These are phyloP conservation scores for Zaprionus camerounensis DNA, from an alignment of 1,140 invertebrate genomes.

Conservation along the genomic window DNA sequence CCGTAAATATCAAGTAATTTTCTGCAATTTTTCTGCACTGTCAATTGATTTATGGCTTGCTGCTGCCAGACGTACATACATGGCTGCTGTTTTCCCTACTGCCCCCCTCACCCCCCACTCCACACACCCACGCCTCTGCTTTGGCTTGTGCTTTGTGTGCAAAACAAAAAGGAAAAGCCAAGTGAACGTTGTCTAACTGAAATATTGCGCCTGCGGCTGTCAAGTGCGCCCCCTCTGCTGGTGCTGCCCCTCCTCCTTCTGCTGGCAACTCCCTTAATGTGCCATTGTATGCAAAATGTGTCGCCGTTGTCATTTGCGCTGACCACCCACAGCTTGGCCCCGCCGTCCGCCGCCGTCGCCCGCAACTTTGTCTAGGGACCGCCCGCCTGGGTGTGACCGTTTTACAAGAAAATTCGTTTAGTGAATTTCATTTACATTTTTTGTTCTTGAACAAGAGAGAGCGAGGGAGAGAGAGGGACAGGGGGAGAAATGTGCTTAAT, in stretches of 20 bases:
- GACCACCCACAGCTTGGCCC: conserved; percentile 34
- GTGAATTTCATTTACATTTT: conserved; percentile 62
- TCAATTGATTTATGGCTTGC: conserved; percentile 78
- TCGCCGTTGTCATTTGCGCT: conserved; percentile 43
- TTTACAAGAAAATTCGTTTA: conserved; percentile 78
- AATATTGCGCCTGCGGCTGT: conserved; percentile 60
- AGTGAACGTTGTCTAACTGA: conserved; percentile 57
- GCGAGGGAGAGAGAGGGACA: not conserved
- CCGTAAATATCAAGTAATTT: conserved; percentile 81
- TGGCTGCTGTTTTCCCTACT: not conserved
- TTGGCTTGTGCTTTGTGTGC: conserved; percentile 57
- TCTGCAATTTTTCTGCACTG: conserved; percentile 78
- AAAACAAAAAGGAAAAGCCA: conserved; percentile 64
- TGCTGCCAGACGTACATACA: conserved; percentile 30
- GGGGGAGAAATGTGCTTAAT: conserved; percentile 17
- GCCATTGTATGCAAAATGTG: conserved; percentile 57
- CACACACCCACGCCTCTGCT: not conserved
- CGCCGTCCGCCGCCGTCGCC: not conserved
- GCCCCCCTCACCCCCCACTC: not conserved
- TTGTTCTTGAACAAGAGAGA: conserved; percentile 18
- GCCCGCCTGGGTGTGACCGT: conserved; percentile 53
- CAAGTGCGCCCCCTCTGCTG: conserved; percentile 46
- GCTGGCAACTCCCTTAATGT: not conserved
- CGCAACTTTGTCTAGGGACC: not conserved
- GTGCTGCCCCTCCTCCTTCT: not conserved